These are phyloP conservation scores for Strigops habroptila DNA, from an alignment of 2,113 vertebrate genomes.

Conservation along the genomic window DNA sequence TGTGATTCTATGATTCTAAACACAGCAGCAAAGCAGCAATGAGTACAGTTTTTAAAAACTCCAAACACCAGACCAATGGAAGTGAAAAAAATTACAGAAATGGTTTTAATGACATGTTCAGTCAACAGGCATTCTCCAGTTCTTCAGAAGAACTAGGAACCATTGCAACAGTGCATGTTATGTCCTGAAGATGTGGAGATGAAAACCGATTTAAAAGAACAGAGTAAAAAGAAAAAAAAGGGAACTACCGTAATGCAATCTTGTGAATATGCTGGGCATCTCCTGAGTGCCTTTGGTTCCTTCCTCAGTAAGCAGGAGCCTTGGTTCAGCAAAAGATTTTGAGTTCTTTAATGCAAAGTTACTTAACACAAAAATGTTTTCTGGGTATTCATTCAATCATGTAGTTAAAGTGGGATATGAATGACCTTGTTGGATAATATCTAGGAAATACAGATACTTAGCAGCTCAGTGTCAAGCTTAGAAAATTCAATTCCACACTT, in stretches of 20 bases:
- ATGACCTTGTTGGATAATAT: not conserved
- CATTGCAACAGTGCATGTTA: not conserved
- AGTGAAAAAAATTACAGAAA: not conserved
- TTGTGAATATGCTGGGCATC: not conserved
- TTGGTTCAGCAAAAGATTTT: not conserved
- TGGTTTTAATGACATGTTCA: not conserved
- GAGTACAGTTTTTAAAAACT: fast-evolving
- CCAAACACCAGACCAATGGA: not conserved
- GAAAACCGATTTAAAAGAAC: not conserved
- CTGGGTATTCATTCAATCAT: not conserved
- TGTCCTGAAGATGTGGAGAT: not conserved
- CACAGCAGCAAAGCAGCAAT: not conserved
- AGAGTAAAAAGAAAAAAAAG: not conserved
- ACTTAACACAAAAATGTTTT: not conserved
- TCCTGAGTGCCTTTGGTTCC: not conserved
- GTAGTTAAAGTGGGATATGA: not conserved
- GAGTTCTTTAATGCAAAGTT: not conserved
- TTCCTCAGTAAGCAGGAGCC: not conserved
- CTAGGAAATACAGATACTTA: not conserved
- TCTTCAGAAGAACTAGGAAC: not conserved
- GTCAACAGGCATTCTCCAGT: not conserved
- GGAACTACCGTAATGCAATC: not conserved
- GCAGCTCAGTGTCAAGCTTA: not conserved
- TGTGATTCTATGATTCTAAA: not conserved
- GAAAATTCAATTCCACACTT: constrained; percentile 8